phyloP scores from a whole-genome alignment of 2,113 vertebrate genomes.

The Protomyctophum bolini region DNA sequence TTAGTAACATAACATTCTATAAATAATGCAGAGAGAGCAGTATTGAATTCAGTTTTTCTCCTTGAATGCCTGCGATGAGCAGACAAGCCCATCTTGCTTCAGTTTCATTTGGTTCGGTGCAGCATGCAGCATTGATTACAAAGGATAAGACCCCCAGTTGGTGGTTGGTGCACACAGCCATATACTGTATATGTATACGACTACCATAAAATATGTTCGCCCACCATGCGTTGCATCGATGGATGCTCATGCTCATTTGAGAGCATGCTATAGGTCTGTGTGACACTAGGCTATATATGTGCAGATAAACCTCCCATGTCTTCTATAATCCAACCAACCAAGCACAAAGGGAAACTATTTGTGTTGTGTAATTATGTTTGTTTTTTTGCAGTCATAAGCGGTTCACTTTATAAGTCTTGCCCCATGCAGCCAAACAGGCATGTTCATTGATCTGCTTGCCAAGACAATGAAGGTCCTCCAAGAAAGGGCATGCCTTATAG shows the following conservation, averaged over 20 bases:
- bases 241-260: neutral
- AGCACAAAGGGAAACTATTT: slow-evolving; percentile 63
- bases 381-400: slow-evolving; percentile 70
- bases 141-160: slow-evolving; percentile 32
- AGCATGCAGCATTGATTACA: slow-evolving; percentile 38
- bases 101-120: slow-evolving; percentile 11
- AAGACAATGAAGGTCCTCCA: slow-evolving; percentile 64
- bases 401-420: slow-evolving; percentile 61
- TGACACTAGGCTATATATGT: slow-evolving; percentile 50
- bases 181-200: slow-evolving; percentile 34
- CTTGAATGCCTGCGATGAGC: slow-evolving; percentile 33
- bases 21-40: slow-evolving; percentile 14
- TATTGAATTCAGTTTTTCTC: slow-evolving; percentile 9
- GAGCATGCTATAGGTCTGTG: slow-evolving; percentile 18
- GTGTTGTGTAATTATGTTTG: slow-evolving; percentile 73
- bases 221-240: neutral
- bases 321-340: slow-evolving; percentile 49
- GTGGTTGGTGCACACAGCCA: slow-evolving; percentile 8
- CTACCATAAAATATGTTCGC: slow-evolving; percentile 35
- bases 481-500: slow-evolving; percentile 37
- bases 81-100: slow-evolving; percentile 29
- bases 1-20: slow-evolving; percentile 12
- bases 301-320: slow-evolving; percentile 63
- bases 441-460: slow-evolving; percentile 73
- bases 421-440: slow-evolving; percentile 60